Base-by-base conservation (phyloP, 92 coral and sea anemone species). In the Phenganax marumi region DNA sequence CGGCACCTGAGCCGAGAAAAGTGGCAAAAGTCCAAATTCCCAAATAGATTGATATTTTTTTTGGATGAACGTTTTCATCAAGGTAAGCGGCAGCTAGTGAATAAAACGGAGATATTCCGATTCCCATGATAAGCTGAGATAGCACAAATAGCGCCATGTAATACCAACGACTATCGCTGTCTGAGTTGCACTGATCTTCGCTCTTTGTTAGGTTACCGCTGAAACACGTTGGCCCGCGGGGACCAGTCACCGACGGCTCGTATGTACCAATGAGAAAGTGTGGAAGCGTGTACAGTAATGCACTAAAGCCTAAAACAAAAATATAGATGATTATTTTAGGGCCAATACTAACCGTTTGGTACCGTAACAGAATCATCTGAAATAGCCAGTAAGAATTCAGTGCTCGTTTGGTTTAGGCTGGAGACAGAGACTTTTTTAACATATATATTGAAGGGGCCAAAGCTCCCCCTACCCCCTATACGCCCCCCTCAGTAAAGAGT, bases 21-120 rank as follows among this genome's bases (percentile, higher is more conserved):
- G 87, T 85, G 10, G 88, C 25, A 17, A 89, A 77, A 76, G 75
- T 86, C 81, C 91, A 91, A n/a, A 87, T 77, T 7, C 87, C 89
- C 10, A 91, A 76, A 70, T 92, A 91, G 62, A 92, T 69, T 68
- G 97, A 95, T 46, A 88, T 70, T 74, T 90, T 89, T 82, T 91
- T 91, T 14, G 97, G 97, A 75, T 82, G 91, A 0, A 92, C 95
- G 68, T 92, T 92, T 76, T 92, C 97, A 60, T 92, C 97, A 54
- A 92, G 79, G 24, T 89, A 92, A 43, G 95, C 91, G 23, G 97
- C 92, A 62, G 89, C 92, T 19, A 92, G 90, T 21, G 92, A 81
- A 85, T 80, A 91, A 75, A 92, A 88, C n/a, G 97, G 92, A 22
- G 92, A 79, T 17, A 91, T 79, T 0, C 97, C 97, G 1, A 85